These are phyloP conservation scores for Leptestheria dahalacensis DNA, from an alignment of 1,140 invertebrate genomes.

Conservation along the genomic window DNA sequence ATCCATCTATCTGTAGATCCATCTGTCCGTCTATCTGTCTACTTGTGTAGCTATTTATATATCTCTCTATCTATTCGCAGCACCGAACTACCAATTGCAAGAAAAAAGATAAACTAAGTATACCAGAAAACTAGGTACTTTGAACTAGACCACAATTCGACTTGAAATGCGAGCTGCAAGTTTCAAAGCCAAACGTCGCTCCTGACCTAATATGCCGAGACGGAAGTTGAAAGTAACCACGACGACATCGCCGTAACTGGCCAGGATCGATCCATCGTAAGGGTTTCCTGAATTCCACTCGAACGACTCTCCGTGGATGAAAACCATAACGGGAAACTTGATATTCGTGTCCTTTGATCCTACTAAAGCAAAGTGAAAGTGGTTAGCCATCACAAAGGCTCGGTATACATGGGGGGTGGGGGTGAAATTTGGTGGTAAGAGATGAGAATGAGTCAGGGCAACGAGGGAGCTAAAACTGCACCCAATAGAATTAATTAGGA, in stretches of 20 bases:
- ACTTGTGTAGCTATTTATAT: no score
- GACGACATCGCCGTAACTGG: constrained; percentile 75
- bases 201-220: constrained; percentile 77
- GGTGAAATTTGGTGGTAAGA: no score
- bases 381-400: not conserved
- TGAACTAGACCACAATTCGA: no score
- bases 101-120: no score
- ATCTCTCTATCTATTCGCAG: no score
- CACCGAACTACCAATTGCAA: no score
- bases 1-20: no score
- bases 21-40: no score
- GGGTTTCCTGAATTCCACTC: constrained; percentile 85
- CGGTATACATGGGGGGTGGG: not conserved
- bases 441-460: no score
- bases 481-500: not conserved
- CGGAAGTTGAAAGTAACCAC: constrained; percentile 88
- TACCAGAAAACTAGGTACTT: no score
- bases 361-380: constrained; percentile 5
- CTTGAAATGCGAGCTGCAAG: not conserved
- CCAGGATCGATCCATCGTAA: constrained; percentile 73
- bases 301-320: constrained; percentile 81
- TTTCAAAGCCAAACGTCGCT: not conserved
- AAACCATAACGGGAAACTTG: constrained; percentile 59
- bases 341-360: constrained; percentile 16
- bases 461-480: not conserved